Conservation (phyloP, 2,113 vertebrate species). For the Pseudorhombus dupliciocellatus region DNA sequence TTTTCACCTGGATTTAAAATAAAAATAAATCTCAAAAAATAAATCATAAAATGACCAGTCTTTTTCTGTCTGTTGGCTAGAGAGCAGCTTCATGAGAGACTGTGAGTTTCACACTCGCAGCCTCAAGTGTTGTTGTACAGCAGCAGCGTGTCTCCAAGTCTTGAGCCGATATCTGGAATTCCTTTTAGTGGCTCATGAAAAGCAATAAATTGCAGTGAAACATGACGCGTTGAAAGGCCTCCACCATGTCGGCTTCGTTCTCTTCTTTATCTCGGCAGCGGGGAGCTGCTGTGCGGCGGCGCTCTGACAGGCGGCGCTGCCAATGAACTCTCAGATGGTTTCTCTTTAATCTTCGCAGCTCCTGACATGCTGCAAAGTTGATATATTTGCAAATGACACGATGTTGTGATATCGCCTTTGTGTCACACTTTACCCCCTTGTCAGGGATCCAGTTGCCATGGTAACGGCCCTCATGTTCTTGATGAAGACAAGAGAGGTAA, state of each 20-base stretch:
- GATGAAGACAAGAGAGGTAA: conserved; percentile 13
- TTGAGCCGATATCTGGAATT: conserved; percentile 46
- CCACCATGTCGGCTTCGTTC: conserved; percentile 34
- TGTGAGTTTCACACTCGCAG: conserved; percentile 19
- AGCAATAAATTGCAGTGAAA: conserved; percentile 56
- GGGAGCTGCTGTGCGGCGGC: conserved; percentile 46
- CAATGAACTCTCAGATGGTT: conserved; percentile 26
- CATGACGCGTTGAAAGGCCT: conserved; percentile 49
- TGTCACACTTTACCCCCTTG: conserved; percentile 1
- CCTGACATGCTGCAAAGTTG: conserved; percentile 14
- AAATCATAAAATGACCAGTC: too few relatives aligned
- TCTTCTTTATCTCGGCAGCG: conserved; percentile 62
- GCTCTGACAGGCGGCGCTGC: conserved; percentile 50
- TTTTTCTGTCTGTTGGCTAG: neutral
- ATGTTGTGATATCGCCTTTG: conserved; percentile 36
- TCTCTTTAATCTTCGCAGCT: conserved; percentile 13
- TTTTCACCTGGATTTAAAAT: too few relatives aligned
- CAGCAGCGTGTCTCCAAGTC: conserved; percentile 34
- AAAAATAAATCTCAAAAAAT: too few relatives aligned
- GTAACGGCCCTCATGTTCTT: conserved; percentile 24
- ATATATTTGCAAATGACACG: conserved; percentile 23
- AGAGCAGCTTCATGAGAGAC: neutral
- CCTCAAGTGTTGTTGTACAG: conserved; percentile 39
- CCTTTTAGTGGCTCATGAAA: conserved; percentile 52
- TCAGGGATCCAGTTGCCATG: conserved; percentile 24